Base-by-base conservation (phyloP, 2,888 invertebrate species). In the Andrena praecox region DNA sequence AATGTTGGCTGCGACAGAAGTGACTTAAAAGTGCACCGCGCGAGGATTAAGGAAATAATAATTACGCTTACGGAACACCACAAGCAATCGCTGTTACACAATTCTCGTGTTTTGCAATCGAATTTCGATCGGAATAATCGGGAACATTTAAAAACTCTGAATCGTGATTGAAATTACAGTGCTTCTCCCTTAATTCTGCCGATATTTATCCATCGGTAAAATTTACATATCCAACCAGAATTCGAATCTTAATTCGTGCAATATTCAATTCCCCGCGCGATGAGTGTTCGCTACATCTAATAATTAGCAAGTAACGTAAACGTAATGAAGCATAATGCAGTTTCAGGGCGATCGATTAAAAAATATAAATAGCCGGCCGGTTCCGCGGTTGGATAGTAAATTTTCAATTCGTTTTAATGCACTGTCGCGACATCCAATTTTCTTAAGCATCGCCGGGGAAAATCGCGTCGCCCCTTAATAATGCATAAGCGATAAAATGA, bases 401-500 rank as follows among this genome's bases (percentile, higher is more conserved):
- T 74, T 67, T 27, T 24, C 31, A 16, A 54, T 48, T 33, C n/a
- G 16, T 52, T 62, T 80, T 62, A 70, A 29, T 66, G 33, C 33
- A 24, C n/a, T 60, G 42, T 66, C 52, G n/a, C 60, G 24, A 54
- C 16, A 42, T 20, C 31, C 16, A 24, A 62, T 50, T 33, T 54
- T 10, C 27, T 35, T 54, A 29, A 6, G 3, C 8, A n/a, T n/a
- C 5, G 2, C 8, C 16, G 31, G 4, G 12, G 60, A 62, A 10
- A 52, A 24, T 10, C 42, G 10, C 2, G 16, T n/a, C n/a, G 31
- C 72, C 63, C 10, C 50, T 72, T 68, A 54, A 67, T 80, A 72
- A 80, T 67, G 8, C 24, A 80, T 67, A 80, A 72, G 56, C 66
- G 35, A 67, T 67, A 63, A 67, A 62, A 75, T 60, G 76, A 62